phyloP scores from a whole-genome alignment of 2,888 invertebrate genomes.

The Allacma fusca region DNA sequence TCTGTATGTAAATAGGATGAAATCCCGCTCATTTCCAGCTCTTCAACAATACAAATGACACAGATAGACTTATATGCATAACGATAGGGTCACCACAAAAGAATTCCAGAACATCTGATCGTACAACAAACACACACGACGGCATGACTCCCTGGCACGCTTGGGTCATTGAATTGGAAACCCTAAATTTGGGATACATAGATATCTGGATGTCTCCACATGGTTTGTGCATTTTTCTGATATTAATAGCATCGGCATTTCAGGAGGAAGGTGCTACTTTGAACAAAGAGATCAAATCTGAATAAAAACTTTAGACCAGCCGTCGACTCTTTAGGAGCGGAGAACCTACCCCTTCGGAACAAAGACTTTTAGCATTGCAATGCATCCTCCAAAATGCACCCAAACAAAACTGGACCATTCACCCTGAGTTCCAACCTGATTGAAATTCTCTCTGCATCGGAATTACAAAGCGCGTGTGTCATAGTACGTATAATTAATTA shows the following conservation, averaged over 20 bases:
- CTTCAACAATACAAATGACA: not conserved
- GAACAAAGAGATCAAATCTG: constrained; percentile 28
- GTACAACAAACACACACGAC: constrained; percentile 33
- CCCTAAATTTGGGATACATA: no score
- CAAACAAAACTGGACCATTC: constrained; percentile 20
- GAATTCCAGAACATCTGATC: constrained; percentile 25
- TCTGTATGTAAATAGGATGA: not conserved
- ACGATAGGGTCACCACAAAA: not conserved
- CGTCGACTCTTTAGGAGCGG: constrained; percentile 25
- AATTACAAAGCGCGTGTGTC: constrained; percentile 12
- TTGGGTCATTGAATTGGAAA: constrained; percentile 38
- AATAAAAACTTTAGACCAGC: constrained; percentile 30
- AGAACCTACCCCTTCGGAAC: not conserved
- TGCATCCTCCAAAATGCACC: not conserved
- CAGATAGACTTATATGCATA: not conserved
- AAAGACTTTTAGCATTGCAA: not conserved
- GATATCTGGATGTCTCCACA: not conserved
- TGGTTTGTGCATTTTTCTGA: constrained; percentile 16
- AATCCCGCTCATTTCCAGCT: constrained; percentile 4
- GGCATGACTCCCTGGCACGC: constrained; percentile 26
- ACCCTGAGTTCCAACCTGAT: constrained; percentile 26
- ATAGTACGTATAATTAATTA: no score
- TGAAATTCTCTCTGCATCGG: constrained; percentile 8
- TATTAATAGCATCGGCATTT: constrained; percentile 15
- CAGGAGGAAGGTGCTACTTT: constrained; percentile 21